phyloP scores from a whole-genome alignment of 1,140 invertebrate species.

The Drosophila teissieri region DNA sequence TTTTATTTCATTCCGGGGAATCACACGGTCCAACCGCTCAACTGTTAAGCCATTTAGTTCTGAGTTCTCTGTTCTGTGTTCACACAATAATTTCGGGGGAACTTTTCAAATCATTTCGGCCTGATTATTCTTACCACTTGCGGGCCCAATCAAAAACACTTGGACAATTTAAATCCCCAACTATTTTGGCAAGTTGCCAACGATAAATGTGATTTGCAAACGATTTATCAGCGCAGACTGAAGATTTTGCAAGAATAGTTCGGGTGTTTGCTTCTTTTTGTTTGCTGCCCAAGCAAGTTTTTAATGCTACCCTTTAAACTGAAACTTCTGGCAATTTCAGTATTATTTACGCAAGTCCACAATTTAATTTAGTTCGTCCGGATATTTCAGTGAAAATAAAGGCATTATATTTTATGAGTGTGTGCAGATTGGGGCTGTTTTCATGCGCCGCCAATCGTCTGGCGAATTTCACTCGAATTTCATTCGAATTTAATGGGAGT shows the following conservation, averaged over 20 bases:
- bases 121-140: neutral
- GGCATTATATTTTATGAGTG: neutral
- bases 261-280: no score
- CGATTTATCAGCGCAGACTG: no score
- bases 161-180: no score
- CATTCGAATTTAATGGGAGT: constrained; percentile 25
- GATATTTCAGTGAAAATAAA: neutral
- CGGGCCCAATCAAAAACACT: neutral
- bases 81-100: neutral
- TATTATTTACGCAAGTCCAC: neutral
- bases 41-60: neutral
- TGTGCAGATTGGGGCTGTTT: constrained; percentile 4
- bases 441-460: no score
- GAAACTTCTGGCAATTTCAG: no score
- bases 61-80: neutral
- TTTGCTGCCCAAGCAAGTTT: no score
- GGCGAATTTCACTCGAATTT: neutral
- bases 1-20: constrained; percentile 19
- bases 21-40: neutral
- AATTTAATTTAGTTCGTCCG: neutral
- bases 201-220: no score
- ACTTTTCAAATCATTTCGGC: neutral
- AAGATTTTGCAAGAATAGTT: no score
- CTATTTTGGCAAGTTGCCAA: no score
- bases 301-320: no score